Evolutionary conservation across 2,797 vertebrate species (phyloP).

Genomic region (Argyrosomus regius): DNA sequence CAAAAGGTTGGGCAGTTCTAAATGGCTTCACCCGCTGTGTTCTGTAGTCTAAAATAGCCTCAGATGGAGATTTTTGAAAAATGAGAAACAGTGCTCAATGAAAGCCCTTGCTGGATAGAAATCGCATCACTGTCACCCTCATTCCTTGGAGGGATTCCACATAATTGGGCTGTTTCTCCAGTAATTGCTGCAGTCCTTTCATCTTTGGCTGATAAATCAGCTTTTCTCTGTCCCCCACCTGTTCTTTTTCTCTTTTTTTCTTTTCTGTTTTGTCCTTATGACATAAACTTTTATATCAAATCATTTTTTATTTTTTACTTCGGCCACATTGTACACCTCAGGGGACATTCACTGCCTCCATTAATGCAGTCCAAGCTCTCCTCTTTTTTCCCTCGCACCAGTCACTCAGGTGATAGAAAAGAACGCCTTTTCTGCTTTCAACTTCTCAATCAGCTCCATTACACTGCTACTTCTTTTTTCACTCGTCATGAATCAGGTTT

Average conservation of each 20-base stretch:
- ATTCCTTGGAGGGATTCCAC: conserved; percentile 54
- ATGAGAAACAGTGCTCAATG: conserved; percentile 33
- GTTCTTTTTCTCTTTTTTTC: conserved; percentile 12
- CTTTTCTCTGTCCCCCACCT: conserved; percentile 49
- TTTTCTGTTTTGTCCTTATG: conserved; percentile 34
- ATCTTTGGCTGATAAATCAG: conserved; percentile 58
- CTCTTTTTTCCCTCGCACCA: conserved; percentile 21
- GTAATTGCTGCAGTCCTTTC: conserved; percentile 66
- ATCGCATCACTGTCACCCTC: conserved; percentile 53
- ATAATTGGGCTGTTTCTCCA: conserved; percentile 69
- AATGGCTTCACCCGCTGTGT: neutral
- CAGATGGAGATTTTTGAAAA: conserved; percentile 35
- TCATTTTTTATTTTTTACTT: conserved; percentile 12
- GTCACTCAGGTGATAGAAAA: conserved; percentile 33
- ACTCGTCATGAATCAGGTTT: conserved; percentile 24
- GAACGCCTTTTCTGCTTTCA: conserved; percentile 28
- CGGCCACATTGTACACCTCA: conserved; percentile 38
- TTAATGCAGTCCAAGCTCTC: conserved; percentile 20
- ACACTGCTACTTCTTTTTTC: conserved; percentile 8
- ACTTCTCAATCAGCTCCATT: conserved; percentile 34
- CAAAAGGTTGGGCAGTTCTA: conserved; percentile 3
- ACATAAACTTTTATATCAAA: conserved; percentile 44
- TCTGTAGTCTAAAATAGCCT: conserved; percentile 29
- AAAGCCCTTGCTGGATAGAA: conserved; percentile 43
- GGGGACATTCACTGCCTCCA: conserved; percentile 23